Percentiles rank a stretch among this genome's conserved stretches.
phyloP scores from a whole-genome alignment of 1,140 invertebrate genomes.

The Phenacoccus solenopsis region DNA sequence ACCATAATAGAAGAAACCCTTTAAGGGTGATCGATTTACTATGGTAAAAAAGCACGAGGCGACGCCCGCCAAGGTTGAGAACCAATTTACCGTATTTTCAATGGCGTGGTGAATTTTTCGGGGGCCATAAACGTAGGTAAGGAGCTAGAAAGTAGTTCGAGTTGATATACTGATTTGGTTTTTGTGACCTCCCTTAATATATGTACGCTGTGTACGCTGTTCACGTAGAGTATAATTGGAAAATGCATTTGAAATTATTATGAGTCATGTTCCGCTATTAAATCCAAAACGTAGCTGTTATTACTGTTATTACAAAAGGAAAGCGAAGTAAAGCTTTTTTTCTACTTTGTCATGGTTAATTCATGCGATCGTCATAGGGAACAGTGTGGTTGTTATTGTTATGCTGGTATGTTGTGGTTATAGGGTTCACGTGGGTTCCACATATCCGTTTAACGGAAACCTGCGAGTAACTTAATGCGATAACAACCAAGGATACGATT shows the following conservation, averaged over 20 bases:
- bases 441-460: constrained; percentile 1
- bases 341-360: neutral
- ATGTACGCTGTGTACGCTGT: too few relatives aligned
- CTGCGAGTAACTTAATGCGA: neutral
- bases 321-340: neutral
- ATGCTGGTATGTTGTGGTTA: neutral
- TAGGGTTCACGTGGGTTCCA: neutral
- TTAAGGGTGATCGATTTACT: too few relatives aligned
- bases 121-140: too few relatives aligned
- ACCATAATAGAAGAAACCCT: too few relatives aligned
- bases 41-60: too few relatives aligned
- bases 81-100: too few relatives aligned
- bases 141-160: neutral
- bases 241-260: neutral
- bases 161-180: neutral
- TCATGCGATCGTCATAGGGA: neutral
- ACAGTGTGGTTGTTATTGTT: neutral
- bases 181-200: constrained; percentile 1
- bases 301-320: neutral
- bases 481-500: neutral
- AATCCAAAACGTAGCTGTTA: neutral
- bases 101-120: too few relatives aligned
- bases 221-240: neutral
- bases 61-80: too few relatives aligned
- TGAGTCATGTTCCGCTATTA: constrained; percentile 1